phyloP scores from a whole-genome alignment of 2,797 vertebrate genomes.

The Alosa sapidissima region DNA sequence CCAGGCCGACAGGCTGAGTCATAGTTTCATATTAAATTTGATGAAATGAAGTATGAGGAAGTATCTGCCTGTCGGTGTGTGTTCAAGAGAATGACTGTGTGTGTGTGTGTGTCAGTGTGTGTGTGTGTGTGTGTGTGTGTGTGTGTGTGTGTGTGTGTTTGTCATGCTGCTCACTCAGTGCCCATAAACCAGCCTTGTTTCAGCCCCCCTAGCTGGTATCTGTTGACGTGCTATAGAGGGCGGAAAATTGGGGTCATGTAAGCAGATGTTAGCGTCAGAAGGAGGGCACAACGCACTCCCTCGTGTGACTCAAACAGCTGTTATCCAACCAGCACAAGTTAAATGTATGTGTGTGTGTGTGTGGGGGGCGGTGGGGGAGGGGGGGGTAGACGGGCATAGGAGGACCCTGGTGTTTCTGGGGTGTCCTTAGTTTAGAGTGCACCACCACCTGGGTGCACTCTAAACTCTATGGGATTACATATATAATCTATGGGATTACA shows the following conservation, averaged over 20 bases:
- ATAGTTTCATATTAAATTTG: constrained; percentile 2
- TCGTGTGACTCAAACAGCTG: neutral
- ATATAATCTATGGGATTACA: no score
- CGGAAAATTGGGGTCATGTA: neutral
- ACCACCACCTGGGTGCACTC: no score
- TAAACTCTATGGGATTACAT: no score
- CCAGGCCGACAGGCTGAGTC: neutral
- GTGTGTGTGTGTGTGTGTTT: neutral
- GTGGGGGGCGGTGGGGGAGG: neutral
- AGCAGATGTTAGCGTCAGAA: neutral
- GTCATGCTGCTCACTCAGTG: neutral
- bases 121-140: neutral
- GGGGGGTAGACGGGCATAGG: no score
- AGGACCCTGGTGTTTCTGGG: neutral
- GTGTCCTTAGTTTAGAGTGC: neutral
- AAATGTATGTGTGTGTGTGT: neutral
- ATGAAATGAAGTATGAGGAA: neutral
- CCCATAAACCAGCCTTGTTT: neutral
- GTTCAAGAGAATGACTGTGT: neutral
- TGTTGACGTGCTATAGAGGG: neutral
- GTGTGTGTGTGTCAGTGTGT: neutral
- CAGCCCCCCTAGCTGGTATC: neutral
- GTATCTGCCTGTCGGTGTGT: neutral
- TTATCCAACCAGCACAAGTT: neutral
- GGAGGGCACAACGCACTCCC: neutral